These are phyloP conservation scores for Drosophila nigricruria DNA, from an alignment of 2,888 invertebrate species.

Conservation along the genomic window DNA sequence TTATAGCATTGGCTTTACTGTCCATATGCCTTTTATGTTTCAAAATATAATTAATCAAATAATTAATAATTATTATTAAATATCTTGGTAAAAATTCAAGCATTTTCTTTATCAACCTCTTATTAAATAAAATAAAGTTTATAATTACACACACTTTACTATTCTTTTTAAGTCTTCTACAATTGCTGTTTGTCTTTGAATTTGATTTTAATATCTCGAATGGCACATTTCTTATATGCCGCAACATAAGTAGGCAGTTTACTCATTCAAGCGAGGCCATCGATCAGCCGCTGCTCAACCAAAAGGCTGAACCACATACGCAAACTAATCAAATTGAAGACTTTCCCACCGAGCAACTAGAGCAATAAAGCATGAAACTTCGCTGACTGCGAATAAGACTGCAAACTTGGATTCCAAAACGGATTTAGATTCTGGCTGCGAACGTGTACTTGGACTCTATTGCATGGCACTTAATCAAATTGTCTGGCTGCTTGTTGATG, in stretches of 20 bases:
- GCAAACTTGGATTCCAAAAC: neutral
- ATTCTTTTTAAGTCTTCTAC: no score
- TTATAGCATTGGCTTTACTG: no score
- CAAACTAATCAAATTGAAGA: slow-evolving; percentile 44
- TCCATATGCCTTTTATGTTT: no score
- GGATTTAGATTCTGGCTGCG: neutral
- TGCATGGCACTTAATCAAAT: slow-evolving; percentile 68
- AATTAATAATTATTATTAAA: no score
- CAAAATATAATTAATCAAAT: no score
- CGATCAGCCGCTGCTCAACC: neutral
- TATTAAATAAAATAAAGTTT: no score
- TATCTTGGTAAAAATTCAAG: no score
- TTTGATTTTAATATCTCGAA: slow-evolving; percentile 47
- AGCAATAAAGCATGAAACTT: slow-evolving; percentile 23
- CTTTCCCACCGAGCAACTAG: slow-evolving; percentile 17
- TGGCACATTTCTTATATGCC: slow-evolving; percentile 36
- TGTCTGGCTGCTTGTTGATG: slow-evolving; percentile 38
- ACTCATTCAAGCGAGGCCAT: neutral
- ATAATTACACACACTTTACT: no score
- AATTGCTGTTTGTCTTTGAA: slow-evolving; percentile 28
- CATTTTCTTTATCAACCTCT: no score
- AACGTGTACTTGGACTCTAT: slow-evolving; percentile 19
- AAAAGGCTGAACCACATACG: slow-evolving; percentile 11
- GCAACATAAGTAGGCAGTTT: neutral
- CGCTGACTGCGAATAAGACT: neutral